phyloP scores from a whole-genome alignment of 2,113 vertebrate species.

The Odobenus rosmarus region DNA sequence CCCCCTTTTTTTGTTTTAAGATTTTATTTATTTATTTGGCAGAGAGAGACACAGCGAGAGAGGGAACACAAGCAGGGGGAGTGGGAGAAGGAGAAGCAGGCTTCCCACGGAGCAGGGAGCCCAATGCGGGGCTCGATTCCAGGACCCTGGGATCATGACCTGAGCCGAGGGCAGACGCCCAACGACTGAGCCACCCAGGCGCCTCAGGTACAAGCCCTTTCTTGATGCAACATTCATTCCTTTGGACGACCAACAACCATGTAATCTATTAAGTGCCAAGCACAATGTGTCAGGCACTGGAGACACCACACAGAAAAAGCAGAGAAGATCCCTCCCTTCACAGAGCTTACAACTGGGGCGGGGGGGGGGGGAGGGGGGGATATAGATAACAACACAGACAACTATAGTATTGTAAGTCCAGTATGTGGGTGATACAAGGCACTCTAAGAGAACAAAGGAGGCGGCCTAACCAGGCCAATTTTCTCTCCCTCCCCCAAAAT shows the following conservation, averaged over 20 bases:
- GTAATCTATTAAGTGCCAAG: background rate
- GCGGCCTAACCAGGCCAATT: accelerated
- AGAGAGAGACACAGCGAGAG: too few species aligned
- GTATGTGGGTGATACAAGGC: background rate
- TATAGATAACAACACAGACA: background rate
- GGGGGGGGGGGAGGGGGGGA: background rate
- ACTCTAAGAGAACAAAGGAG: background rate
- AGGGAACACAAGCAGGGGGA: too few species aligned
- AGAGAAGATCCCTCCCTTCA: background rate
- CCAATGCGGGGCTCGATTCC: too few species aligned
- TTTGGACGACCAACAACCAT: background rate
- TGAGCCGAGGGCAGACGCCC: too few species aligned
- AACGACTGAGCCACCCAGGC: too few species aligned
- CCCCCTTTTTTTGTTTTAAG: too few species aligned
- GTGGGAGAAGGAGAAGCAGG: too few species aligned
- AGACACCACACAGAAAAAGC: background rate
- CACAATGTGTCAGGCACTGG: background rate
- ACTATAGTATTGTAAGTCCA: background rate
- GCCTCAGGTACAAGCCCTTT: background rate
- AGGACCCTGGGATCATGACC: too few species aligned
- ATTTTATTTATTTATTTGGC: too few species aligned
- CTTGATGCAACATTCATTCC: background rate
- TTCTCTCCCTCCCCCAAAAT: background rate
- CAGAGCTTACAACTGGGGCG: background rate
- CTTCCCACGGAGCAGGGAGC: too few species aligned